A percentile compares a stretch with the other conserved stretches of the same genome.
phyloP scores from a whole-genome alignment of 2,113 vertebrate genomes.

The Prochilodus magdalenae region DNA sequence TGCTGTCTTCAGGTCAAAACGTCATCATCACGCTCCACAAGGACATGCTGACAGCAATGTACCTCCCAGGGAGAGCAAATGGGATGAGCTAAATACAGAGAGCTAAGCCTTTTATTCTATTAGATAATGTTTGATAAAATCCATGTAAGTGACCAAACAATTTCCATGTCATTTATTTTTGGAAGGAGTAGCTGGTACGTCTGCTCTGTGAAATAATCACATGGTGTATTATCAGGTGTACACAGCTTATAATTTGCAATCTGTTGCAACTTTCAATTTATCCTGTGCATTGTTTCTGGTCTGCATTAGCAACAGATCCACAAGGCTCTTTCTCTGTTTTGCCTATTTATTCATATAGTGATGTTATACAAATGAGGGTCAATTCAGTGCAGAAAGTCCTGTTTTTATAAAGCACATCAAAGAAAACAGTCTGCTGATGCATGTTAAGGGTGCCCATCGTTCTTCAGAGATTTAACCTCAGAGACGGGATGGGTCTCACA shows the following conservation, averaged over 20 bases:
- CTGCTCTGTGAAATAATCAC: constrained; percentile 26
- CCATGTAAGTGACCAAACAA: constrained; percentile 15
- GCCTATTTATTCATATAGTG: no score
- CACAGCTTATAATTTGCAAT: constrained; percentile 6
- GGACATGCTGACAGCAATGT: constrained; percentile 35
- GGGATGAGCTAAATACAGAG: constrained; percentile 15
- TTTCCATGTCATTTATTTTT: constrained; percentile 32
- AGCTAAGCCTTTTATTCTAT: constrained; percentile 25
- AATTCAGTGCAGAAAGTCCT: background rate
- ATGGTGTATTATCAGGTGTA: constrained; percentile 37
- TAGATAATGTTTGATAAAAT: constrained; percentile 29
- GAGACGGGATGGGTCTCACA: background rate
- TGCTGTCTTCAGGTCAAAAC: constrained; percentile 24
- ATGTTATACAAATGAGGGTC: background rate
- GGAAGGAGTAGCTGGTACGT: constrained; percentile 3
- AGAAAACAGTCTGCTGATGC: background rate
- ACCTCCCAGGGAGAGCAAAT: constrained; percentile 28
- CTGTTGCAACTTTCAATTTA: constrained; percentile 20
- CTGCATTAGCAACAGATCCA: no score
- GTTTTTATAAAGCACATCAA: background rate
- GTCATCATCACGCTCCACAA: constrained; percentile 43
- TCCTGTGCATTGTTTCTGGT: background rate
- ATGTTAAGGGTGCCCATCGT: constrained; percentile 8
- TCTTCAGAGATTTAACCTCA: background rate
- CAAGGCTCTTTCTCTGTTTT: no score